phyloP scores from a whole-genome alignment of 23 tunicate species.

The Aplidium turbinatum region DNA sequence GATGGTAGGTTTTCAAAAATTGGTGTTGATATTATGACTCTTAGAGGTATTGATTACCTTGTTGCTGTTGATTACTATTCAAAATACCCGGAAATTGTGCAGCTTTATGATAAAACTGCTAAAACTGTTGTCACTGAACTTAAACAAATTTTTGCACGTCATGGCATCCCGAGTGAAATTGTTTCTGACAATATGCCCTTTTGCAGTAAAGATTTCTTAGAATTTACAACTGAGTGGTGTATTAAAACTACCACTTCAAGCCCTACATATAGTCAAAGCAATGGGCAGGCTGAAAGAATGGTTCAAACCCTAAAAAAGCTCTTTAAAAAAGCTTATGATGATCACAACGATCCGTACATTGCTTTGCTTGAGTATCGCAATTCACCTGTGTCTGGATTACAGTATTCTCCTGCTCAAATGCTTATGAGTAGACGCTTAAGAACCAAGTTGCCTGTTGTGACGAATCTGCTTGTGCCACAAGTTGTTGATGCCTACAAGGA shows the following conservation, averaged over 20 bases:
- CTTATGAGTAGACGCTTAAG: slow-evolving; percentile 24
- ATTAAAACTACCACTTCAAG: slow-evolving; percentile 15
- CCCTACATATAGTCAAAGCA: slow-evolving; percentile 7
- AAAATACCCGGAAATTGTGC: slow-evolving; percentile 41
- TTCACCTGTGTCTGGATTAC: slow-evolving; percentile 1
- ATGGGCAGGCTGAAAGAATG: slow-evolving; percentile 34
- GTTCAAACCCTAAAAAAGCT: slow-evolving; percentile 31
- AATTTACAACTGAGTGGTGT: slow-evolving; percentile 9
- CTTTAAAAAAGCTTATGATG: slow-evolving; percentile 24
- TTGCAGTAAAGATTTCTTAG: slow-evolving; percentile 4
- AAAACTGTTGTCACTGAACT: slow-evolving; percentile 9
- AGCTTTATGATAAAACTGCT: slow-evolving; percentile 25
- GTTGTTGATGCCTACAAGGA: slow-evolving; percentile 19
- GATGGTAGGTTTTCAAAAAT: slow-evolving; percentile 18
- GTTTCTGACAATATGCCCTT: slow-evolving; percentile 42
- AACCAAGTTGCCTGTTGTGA: slow-evolving; percentile 1
- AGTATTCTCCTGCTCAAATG: slow-evolving; percentile 18
- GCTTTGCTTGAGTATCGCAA: slow-evolving; percentile 23
- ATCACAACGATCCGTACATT: slow-evolving; percentile 15
- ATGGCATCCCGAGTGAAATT: slow-evolving; percentile 21
- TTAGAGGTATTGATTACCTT: slow-evolving; percentile 31
- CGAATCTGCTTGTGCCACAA: not conserved
- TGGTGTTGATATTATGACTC: slow-evolving; percentile 38
- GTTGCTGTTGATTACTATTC: slow-evolving; percentile 37
- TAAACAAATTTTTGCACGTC: slow-evolving; percentile 26